A percentile compares a stretch with the other conserved stretches of the same genome.
phyloP scores from a whole-genome alignment of 2,797 vertebrate species.

The Platyrinchus mystaceus region DNA sequence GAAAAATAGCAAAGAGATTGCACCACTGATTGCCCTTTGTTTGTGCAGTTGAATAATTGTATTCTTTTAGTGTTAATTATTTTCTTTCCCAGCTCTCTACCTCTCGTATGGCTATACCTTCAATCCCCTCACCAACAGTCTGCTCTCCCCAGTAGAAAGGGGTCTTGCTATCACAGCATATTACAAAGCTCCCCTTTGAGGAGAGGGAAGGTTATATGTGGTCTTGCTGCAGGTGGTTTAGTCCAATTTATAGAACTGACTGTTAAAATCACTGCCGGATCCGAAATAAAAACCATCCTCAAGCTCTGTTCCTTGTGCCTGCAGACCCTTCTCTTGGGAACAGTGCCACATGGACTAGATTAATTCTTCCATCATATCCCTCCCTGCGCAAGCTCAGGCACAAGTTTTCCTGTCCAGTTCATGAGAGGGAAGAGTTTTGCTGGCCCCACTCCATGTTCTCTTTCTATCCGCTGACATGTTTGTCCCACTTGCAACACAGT shows the following conservation, averaged over 20 bases:
- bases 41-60: neutral
- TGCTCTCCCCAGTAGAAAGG: neutral
- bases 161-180: no score
- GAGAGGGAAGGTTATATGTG: neutral
- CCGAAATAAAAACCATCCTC: neutral
- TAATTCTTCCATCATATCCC: neutral
- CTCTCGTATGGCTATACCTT: accelerated
- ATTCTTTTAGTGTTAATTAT: neutral
- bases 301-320: neutral
- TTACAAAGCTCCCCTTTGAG: neutral
- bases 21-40: neutral
- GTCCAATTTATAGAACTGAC: neutral
- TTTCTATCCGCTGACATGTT: neutral
- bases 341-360: accelerated
- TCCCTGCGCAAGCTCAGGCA: neutral
- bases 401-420: neutral
- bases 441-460: neutral
- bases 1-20: neutral
- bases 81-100: neutral
- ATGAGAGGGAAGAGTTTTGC: neutral
- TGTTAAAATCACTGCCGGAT: neutral
- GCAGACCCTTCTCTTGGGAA: neutral
- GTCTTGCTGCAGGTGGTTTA: neutral
- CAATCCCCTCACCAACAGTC: accelerated
- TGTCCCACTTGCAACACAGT: neutral